These are phyloP conservation scores for Lordiphosa collinella DNA, from an alignment of 1,140 invertebrate genomes.

Conservation along the genomic window DNA sequence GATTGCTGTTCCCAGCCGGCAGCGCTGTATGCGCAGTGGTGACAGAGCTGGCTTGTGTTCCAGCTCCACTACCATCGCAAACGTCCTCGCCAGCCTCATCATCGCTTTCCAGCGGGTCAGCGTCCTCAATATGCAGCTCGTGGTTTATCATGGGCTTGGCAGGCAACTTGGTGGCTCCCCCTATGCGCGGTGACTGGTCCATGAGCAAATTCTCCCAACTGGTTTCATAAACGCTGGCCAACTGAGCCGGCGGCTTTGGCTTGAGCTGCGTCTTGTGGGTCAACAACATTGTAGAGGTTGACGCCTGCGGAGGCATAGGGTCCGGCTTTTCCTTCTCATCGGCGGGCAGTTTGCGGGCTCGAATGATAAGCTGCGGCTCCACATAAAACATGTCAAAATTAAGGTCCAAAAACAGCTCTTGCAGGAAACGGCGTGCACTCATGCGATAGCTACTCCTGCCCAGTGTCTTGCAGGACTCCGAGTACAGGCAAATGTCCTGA, in stretches of 20 bases:
- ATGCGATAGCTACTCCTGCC: slow-evolving; percentile 90
- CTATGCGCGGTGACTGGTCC: slow-evolving; percentile 49
- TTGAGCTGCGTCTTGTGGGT: slow-evolving; percentile 56
- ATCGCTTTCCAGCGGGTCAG: slow-evolving; percentile 14
- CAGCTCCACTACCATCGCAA: slow-evolving; percentile 32
- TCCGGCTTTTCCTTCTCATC: slow-evolving; percentile 30
- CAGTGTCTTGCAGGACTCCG: slow-evolving; percentile 91
- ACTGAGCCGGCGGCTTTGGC: slow-evolving; percentile 54
- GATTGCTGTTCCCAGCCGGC: slow-evolving; percentile 31
- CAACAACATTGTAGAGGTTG: slow-evolving; percentile 7
- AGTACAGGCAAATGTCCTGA: slow-evolving; percentile 95
- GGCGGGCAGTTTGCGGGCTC: slow-evolving; percentile 31
- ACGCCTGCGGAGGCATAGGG: not conserved
- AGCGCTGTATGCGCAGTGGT: slow-evolving; percentile 20
- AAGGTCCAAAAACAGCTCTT: slow-evolving; percentile 96
- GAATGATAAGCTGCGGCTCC: slow-evolving; percentile 80
- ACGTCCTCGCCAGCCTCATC: slow-evolving; percentile 44
- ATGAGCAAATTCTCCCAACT: slow-evolving; percentile 75
- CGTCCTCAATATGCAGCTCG: slow-evolving; percentile 40
- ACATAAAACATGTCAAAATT: slow-evolving; percentile 84
- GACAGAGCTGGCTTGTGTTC: slow-evolving; percentile 12
- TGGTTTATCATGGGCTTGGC: slow-evolving; percentile 2
- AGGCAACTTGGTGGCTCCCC: not conserved
- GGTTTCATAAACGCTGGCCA: slow-evolving; percentile 77
- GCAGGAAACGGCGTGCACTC: slow-evolving; percentile 91